Evolutionary conservation across 2,797 vertebrate genomes (phyloP), one percentile per base, ranked within the genome.

Genomic region (Carapus acus): DNA sequence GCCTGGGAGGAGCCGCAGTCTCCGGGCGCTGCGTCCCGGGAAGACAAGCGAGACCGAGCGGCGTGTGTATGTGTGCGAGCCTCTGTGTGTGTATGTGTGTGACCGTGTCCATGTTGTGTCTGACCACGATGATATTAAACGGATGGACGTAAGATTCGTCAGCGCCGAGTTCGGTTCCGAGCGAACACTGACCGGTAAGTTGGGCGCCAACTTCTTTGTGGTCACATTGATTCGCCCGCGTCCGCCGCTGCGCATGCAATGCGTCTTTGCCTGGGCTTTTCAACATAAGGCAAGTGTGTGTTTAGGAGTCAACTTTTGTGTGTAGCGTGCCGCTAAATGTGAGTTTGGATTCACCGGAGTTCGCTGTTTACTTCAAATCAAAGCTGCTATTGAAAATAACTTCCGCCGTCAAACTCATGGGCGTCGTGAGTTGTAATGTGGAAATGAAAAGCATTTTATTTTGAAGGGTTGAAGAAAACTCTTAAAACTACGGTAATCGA

Each of bases 1-100:
- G 78, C 80, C 79, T 79, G 84, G 82, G 80, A 84, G 82, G 85
- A 86, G 84, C 59, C 71, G 73, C 64, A 65, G 59, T 69, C 69
- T 78, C 71, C 34, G 13, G 62, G 67, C 63, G 71, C 69, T 69
- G 61, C 49, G 78, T 81, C 71, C 67, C 64, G 11, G 40, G 60
- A 73, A 58, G 66, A 17, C n/a, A n/a, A n/a, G n/a, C n/a, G n/a
- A n/a, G n/a, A n/a, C n/a, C n/a, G n/a, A n/a, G n/a, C n/a, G n/a
- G n/a, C n/a, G n/a, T n/a, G n/a, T n/a, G n/a, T n/a, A n/a, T n/a
- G n/a, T n/a, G n/a, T n/a, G n/a, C n/a, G n/a, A n/a, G n/a, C n/a
- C n/a, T n/a, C n/a, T n/a, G n/a, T n/a, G n/a, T n/a, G n/a, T n/a
- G n/a, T n/a, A n/a, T n/a, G n/a, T n/a, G n/a, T n/a, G n/a, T n/a